Conservation (phyloP, 2,113 vertebrate species). For the Psittacula cyanocephala region DNA sequence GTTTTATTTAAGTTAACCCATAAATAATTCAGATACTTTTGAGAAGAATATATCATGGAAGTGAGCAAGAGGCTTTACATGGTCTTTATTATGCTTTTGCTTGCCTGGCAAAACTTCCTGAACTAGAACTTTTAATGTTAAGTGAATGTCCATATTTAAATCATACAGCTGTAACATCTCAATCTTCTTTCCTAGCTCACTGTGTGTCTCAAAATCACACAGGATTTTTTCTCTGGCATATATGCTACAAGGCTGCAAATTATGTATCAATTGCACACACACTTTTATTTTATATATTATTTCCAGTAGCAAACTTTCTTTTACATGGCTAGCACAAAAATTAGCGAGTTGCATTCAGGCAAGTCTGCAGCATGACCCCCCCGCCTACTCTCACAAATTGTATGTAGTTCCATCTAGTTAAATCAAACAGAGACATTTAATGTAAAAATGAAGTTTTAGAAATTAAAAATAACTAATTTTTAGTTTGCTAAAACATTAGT, state of each 20-base stretch:
- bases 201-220: rapidly evolving
- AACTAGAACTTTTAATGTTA: neutral
- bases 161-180: neutral
- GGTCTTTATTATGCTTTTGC: neutral
- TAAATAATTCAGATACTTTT: neutral
- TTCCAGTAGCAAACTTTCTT: neutral
- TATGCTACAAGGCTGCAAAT: neutral
- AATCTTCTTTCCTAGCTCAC: neutral
- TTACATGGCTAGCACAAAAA: neutral
- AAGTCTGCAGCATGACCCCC: neutral
- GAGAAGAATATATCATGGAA: neutral
- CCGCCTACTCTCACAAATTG: neutral
- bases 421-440: neutral
- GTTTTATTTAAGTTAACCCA: neutral
- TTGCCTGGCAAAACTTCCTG: neutral
- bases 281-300: neutral
- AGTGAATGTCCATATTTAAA: neutral
- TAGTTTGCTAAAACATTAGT: neutral
- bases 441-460: neutral
- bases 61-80: neutral
- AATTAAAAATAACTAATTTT: neutral
- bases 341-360: neutral
- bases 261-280: neutral
- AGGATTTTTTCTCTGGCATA: neutral
- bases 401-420: neutral